Evolutionary conservation across 1,140 invertebrate species (phyloP).

Genomic region (Dreissena rostriformis): DNA sequence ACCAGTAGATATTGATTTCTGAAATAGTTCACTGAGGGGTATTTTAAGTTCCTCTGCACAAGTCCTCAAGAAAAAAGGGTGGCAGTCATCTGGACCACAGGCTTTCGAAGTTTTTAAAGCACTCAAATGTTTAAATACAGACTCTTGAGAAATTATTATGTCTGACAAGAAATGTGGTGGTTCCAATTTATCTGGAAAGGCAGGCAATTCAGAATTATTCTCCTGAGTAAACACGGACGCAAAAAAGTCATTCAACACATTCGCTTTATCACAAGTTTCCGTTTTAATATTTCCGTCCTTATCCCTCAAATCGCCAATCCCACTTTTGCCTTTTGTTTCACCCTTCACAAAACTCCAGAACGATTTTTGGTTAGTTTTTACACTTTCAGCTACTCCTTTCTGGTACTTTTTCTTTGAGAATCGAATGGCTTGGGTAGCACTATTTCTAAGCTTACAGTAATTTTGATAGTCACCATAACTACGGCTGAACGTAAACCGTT

Average conservation of each 20-base stretch:
- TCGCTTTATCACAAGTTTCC: neutral
- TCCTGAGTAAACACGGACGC: neutral
- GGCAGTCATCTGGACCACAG: conserved; percentile 24
- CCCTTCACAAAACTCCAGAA: neutral
- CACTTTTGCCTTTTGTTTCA: neutral
- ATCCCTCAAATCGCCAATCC: neutral
- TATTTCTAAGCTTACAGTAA: neutral
- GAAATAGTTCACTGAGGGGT: conserved; percentile 11
- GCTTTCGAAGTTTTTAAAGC: conserved; percentile 31
- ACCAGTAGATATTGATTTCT: conserved; percentile 34
- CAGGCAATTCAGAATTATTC: neutral
- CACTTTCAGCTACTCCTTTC: neutral
- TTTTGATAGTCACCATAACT: neutral
- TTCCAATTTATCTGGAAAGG: neutral
- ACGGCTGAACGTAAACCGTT: neutral
- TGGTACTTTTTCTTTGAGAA: conserved; percentile 1
- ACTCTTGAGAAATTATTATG: conserved; percentile 5
- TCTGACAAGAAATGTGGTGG: neutral
- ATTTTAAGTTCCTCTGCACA: neutral
- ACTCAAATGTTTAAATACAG: conserved; percentile 16
- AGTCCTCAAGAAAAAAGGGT: conserved; percentile 12
- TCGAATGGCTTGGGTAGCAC: neutral
- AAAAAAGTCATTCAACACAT: neutral
- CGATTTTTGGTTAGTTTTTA: neutral
- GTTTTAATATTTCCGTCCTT: neutral